Conservation (phyloP, 2,888 invertebrate species). For the Melipona bicolor region DNA sequence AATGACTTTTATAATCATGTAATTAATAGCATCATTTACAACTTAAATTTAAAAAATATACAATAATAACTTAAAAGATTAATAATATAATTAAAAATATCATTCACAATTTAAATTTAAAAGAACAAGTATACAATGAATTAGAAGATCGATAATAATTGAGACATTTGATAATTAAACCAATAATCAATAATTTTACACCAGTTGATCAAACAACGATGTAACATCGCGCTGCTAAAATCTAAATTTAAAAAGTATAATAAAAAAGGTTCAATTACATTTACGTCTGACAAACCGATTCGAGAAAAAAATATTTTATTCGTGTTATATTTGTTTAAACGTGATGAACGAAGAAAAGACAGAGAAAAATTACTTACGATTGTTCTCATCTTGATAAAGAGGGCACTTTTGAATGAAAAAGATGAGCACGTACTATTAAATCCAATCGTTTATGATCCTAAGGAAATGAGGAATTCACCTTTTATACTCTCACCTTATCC, state of each 20-base stretch:
- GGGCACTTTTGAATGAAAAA: conserved; percentile 21
- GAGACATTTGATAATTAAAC: background rate
- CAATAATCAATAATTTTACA: background rate
- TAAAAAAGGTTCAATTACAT: too few species aligned
- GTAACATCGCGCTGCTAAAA: too few species aligned
- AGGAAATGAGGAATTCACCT: conserved; percentile 82
- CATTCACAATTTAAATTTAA: background rate
- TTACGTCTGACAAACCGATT: too few species aligned
- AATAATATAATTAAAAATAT: too few species aligned
- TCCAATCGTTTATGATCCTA: conserved; percentile 78
- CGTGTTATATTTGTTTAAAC: background rate
- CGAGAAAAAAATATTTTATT: background rate
- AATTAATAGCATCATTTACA: too few species aligned
- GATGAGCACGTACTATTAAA: conserved; percentile 60
- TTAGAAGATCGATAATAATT: background rate
- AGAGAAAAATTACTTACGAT: conserved; percentile 82
- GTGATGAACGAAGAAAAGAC: background rate
- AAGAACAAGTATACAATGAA: background rate
- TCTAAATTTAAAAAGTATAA: too few species aligned
- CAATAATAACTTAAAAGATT: background rate
- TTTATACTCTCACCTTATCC: conserved; percentile 84
- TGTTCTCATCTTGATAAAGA: conserved; percentile 83
- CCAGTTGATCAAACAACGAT: background rate
- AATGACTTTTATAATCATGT: too few species aligned
- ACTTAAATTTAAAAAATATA: background rate